These are phyloP conservation scores for Sarcophaga carnaria DNA, from an alignment of 2,888 invertebrate species.

Conservation along the genomic window DNA sequence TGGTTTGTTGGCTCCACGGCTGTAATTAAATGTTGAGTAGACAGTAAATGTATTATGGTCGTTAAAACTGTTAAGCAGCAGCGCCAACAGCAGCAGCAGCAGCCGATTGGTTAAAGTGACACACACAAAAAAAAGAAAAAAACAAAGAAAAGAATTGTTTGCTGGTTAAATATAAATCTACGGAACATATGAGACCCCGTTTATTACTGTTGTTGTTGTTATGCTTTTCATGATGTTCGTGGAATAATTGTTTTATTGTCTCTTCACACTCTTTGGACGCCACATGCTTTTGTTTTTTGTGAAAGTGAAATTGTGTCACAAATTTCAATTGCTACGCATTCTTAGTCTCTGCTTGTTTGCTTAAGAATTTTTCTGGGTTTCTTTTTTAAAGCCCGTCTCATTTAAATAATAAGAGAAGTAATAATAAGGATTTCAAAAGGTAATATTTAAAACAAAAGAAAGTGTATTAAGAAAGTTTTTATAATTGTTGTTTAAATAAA, in stretches of 20 bases:
- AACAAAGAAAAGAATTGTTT: background rate
- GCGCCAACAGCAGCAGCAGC: too few species aligned
- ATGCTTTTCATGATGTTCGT: background rate
- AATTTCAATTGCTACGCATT: too few species aligned
- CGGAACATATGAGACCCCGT: background rate
- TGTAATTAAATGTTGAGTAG: constrained; percentile 45
- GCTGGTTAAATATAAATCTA: background rate
- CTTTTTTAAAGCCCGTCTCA: too few species aligned
- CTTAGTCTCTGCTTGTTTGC: too few species aligned
- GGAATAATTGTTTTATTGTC: background rate
- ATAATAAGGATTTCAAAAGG: too few species aligned
- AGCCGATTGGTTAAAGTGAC: background rate
- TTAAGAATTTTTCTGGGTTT: too few species aligned
- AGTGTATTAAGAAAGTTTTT: too few species aligned
- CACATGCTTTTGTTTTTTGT: background rate
- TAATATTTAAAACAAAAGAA: too few species aligned
- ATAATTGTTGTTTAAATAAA: too few species aligned
- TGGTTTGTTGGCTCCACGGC: constrained; percentile 34
- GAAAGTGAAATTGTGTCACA: background rate
- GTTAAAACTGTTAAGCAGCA: background rate
- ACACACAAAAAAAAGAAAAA: too few species aligned
- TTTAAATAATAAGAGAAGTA: too few species aligned
- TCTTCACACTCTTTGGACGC: background rate
- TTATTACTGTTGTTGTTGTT: background rate
- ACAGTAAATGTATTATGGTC: constrained; percentile 32